These are phyloP conservation scores for Fistularia tabacaria DNA, from an alignment of 2,797 vertebrate species.

Conservation along the genomic window DNA sequence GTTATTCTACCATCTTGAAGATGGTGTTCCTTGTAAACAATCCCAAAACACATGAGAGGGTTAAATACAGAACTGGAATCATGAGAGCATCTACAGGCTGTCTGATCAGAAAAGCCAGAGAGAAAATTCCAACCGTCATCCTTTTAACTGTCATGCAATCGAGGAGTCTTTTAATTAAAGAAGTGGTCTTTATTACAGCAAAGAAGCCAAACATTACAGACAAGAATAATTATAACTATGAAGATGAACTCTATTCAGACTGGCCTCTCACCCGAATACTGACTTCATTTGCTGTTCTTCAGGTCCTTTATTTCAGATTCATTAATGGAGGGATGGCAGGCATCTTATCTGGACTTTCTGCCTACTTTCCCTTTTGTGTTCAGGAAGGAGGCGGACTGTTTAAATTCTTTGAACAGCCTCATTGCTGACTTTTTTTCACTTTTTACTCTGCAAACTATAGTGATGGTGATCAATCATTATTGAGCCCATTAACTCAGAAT, in stretches of 20 bases:
- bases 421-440: conserved; percentile 1
- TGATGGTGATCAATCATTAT: no score
- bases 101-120: no score
- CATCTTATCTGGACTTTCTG: conserved; percentile 7
- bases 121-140: no score
- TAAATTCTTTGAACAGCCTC: conserved; percentile 3
- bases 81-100: no score
- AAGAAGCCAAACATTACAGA: conserved; percentile 77
- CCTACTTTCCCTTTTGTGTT: conserved; percentile 7
- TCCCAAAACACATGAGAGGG: no score
- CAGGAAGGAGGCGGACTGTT: conserved; percentile 4
- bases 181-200: conserved; percentile 75
- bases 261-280: conserved; percentile 44
- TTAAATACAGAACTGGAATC: no score
- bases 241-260: conserved; percentile 49
- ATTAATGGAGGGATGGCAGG: conserved; percentile 7
- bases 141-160: conserved; percentile 1
- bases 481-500: neutral
- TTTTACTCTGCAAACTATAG: conserved; percentile 19
- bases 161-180: conserved; percentile 51
- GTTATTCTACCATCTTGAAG: no score
- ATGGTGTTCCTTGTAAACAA: no score
- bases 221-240: conserved; percentile 68
- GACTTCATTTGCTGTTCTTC: conserved; percentile 39
- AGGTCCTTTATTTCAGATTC: conserved; percentile 32